Base-by-base conservation (phyloP, 2,888 invertebrate genomes). In the Drosophila lacicola region DNA sequence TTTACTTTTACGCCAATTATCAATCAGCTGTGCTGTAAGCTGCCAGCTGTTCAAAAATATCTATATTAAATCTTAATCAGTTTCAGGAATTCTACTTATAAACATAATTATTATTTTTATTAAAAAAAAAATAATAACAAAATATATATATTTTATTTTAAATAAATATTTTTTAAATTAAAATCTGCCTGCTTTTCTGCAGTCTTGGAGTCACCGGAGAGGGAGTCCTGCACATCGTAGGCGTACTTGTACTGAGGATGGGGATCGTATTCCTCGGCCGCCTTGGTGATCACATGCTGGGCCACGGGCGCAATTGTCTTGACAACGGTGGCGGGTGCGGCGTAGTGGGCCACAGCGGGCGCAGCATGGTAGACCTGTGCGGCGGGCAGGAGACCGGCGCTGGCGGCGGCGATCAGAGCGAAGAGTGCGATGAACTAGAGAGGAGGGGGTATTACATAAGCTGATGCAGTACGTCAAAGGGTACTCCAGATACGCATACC, bases 181-280 rank as follows among this genome's bases (percentile, higher is more conserved):
- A 17, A 17, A 17, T 17, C 1, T 17, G 17, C 17, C 17, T 1
- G 17, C 17, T 17, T 17, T 0, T 17, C 17, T 17, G 17, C 17
- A 17, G n/a, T 91, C 86, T 92, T 92, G 17, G 90, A 90, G 62
- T 92, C 92, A 3, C 92, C 92, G 14, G 92, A 91, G 4, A 91
- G 41, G 2, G 86, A 65, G 68, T 92, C 92, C 53, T 92, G 88
- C 8, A 92, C 90, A 68, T 91, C 91, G 51, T 92, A 92, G 17
- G 88, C 88, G 78, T 78, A 92, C 58, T 90, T 89, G 83, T 92
- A 92, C 62, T 91, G 90, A 14, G 92, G 92, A 77, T 91, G 90
- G 14, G 90, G 85, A 55, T 92, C 91, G 74, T 89, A 90, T 46
- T 90, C 90, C 42, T 91, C 90, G 17, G 67, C 80, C 45, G 74